Base-by-base conservation (phyloP, 1,140 invertebrate genomes). In the Magallana ariakensis region DNA sequence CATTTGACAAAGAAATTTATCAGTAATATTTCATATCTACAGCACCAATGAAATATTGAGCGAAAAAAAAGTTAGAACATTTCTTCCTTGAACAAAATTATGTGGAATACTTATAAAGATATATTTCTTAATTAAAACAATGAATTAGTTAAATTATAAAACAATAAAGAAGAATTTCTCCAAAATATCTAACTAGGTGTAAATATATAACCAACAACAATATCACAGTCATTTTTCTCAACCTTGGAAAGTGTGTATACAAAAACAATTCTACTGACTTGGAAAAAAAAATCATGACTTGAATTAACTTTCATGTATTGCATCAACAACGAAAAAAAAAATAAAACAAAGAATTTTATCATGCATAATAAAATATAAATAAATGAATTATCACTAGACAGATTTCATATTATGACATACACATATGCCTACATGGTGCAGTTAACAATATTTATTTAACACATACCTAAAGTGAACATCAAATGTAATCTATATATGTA, bases 31-130 rank as follows among this genome's bases (percentile, higher is more conserved):
- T 33, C 33, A 26, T 11, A 19, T 75, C 66, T 26, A 75, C 66
- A 75, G 66, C 66, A 75, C 66, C 66, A 75, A 75, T 75, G 66
- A 75, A 75, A 75, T 75, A 75, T 75, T 75, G 66, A 75, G 66
- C 66, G 22, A 26, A 26, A 75, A 46, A 75, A 75, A 75, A 26
- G 33, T 70, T 22, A 75, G 22, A 75, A 46, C 33, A 13, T 46
- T 75, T 26, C 66, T 46, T 26, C 66, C 66, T 26, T 11, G 11
- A 13, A 75, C 9, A 75, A 75, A 62, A 62, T n/a, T 5, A 46
- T 3, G 5, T 62, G 58, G 58, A 62, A 62, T 62, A 7, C 58
- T 62, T 62, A 16, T 62, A n/a, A 62, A 16, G 19, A 46, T 46
- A 46, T 46, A 62, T n/a, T 62, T 62, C 19, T 62, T 1, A 62